phyloP scores from a whole-genome alignment of 2,113 vertebrate genomes.

The Anthoscopus minutus region DNA sequence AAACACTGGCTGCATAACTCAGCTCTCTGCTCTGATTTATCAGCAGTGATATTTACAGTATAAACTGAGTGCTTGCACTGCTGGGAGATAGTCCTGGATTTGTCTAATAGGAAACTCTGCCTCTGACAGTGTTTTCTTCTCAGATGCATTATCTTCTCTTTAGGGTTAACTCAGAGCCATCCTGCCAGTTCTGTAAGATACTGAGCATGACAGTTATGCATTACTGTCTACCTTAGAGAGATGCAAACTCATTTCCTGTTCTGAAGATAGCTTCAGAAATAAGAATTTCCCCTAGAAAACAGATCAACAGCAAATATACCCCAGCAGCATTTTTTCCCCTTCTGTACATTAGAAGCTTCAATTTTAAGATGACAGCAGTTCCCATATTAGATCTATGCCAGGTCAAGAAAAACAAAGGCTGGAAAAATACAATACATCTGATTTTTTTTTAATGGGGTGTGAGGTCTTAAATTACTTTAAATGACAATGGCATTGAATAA shows the following conservation, averaged over 20 bases:
- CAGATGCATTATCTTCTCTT: background rate
- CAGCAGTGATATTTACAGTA: background rate
- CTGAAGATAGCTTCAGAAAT: background rate
- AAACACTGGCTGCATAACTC: background rate
- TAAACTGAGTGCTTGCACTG: background rate
- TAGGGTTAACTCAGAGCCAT: background rate
- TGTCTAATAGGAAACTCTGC: background rate
- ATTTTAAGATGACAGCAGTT: background rate
- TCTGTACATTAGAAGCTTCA: background rate
- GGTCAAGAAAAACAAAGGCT: background rate
- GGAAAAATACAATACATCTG: background rate
- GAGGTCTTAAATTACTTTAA: background rate
- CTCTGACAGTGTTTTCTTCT: background rate
- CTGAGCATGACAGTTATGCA: background rate
- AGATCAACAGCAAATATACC: background rate
- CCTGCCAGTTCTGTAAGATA: background rate
- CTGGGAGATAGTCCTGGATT: background rate
- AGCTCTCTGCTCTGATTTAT: background rate
- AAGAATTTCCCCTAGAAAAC: background rate
- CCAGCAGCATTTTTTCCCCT: fast-evolving
- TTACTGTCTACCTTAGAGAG: background rate
- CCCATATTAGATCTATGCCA: background rate
- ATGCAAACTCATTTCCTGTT: background rate
- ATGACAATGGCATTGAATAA: background rate
- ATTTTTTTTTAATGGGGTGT: background rate